A percentile compares a stretch with the other conserved stretches of the same genome.
Evolutionary conservation across 1,140 invertebrate species (phyloP).

Genomic region (Eurytemora carolleeae): DNA sequence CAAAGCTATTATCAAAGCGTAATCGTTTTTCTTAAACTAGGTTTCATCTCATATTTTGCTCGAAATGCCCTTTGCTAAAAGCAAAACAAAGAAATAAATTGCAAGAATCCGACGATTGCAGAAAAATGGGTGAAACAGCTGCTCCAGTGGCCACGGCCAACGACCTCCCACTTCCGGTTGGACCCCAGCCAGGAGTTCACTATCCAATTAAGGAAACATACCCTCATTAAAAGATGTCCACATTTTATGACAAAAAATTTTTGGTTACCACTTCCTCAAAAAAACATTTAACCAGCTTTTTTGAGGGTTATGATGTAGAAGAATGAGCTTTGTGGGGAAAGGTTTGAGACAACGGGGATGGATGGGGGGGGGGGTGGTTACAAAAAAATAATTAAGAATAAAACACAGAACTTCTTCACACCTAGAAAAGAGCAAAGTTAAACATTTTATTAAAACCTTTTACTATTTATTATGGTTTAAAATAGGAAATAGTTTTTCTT

Average conservation of each 20-base stretch:
- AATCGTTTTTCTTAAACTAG: too few species aligned
- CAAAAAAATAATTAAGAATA: background rate
- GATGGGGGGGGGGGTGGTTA: too few species aligned
- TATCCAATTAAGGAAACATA: constrained; percentile 14
- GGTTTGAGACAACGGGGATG: too few species aligned
- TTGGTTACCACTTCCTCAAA: background rate
- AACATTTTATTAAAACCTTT: background rate
- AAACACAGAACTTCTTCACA: background rate
- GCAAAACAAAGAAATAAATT: too few species aligned
- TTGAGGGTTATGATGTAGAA: too few species aligned
- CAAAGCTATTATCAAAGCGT: too few species aligned
- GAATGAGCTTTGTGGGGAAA: too few species aligned
- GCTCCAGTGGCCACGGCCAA: too few species aligned
- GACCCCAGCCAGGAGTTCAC: constrained; percentile 10
- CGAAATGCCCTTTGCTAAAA: too few species aligned
- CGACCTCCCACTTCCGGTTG: background rate
- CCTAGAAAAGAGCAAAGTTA: background rate
- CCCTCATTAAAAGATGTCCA: constrained; percentile 12
- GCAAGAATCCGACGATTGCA: too few species aligned
- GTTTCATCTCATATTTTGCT: too few species aligned
- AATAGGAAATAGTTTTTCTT: background rate
- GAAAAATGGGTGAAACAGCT: background rate
- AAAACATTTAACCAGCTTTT: background rate
- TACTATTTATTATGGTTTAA: background rate
- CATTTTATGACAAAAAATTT: background rate